phyloP scores from a whole-genome alignment of 1,140 invertebrate genomes.

The Camponotus vicinus region DNA sequence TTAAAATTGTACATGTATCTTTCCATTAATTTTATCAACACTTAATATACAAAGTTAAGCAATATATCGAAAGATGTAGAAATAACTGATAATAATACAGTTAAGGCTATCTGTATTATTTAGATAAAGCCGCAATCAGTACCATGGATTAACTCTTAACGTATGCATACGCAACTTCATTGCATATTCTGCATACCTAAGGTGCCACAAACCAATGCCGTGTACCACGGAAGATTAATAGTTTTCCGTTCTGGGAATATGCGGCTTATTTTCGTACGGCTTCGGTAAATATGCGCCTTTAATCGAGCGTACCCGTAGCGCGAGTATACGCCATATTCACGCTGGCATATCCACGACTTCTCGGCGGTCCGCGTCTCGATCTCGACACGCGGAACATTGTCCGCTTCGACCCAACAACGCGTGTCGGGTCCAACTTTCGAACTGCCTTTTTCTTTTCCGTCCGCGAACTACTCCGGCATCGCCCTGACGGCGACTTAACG shows the following conservation, averaged over 20 bases:
- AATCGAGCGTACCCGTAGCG: conserved; percentile 45
- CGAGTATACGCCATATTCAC: conserved; percentile 2
- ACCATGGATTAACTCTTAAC: conserved; percentile 11
- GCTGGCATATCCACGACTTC: conserved; percentile 19
- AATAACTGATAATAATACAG: conserved; percentile 31
- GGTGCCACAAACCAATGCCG: conserved; percentile 16
- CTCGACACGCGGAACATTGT: conserved; percentile 40
- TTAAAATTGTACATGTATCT: background rate
- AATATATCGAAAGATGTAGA: background rate
- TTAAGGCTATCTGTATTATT: conserved; percentile 5
- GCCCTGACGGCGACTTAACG: conserved; percentile 74
- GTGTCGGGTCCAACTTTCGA: conserved; percentile 65
- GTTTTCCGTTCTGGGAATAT: conserved; percentile 53
- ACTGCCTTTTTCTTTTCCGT: conserved; percentile 48
- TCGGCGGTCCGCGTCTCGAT: conserved; percentile 1
- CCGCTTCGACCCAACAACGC: conserved; percentile 23
- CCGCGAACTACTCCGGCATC: conserved; percentile 55
- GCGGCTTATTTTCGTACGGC: conserved; percentile 49
- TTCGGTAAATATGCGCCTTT: conserved; percentile 36
- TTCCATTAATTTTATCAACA: conserved; percentile 8
- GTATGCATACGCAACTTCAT: conserved; percentile 6
- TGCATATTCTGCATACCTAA: conserved; percentile 17
- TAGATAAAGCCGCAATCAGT: conserved; percentile 6
- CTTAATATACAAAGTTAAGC: conserved; percentile 18
- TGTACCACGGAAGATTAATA: conserved; percentile 53